Base-by-base conservation (phyloP, 2,888 invertebrate species). In the Coenonympha arcania region DNA sequence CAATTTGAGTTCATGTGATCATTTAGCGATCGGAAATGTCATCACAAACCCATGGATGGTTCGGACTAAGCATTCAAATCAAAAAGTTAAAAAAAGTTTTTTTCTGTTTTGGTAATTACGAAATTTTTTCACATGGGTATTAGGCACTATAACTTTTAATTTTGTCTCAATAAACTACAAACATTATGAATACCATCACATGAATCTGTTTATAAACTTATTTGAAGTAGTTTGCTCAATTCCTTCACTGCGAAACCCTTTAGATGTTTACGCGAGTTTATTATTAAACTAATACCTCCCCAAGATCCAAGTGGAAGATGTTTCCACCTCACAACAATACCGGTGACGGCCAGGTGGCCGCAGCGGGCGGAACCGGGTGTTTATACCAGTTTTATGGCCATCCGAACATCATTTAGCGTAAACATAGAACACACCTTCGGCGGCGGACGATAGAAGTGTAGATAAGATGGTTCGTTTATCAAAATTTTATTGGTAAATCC, bases 351-450 rank as follows among this genome's bases (percentile, higher is more conserved):
- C 82, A 82, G 81, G 81, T 81, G 81, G 71, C 62, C 61, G 68
- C 81, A 76, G 69, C 76, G 67, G 71, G 70, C 79, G 82, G 80
- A 80, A 78, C 82, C 70, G 73, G 62, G 51, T 81, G 82, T 79
- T 77, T 77, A 76, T 66, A 59, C 62, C 55, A 66, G 72, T 69
- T 82, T 80, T 76, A 77, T 65, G 56, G 61, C 63, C 50, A 42
- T 30, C 43, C 52, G 48, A 50, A 50, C 50, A 56, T 55, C 51
- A 51, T 56, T 55, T 56, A 50, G 53, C 50, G 50, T 56, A 50
- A 48, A 52, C 52, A 50, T 51, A 45, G 26, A 43, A 50, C 57
- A 50, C 51, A 56, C 56, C 56, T 57, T 52, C 48, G 19, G 26
- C 33, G 28, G 31, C 15, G 8, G 8, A n/a, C n/a, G n/a, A n/a